These are phyloP conservation scores for Zapus hudsonius DNA, from an alignment of 2,113 vertebrate genomes.

Conservation along the genomic window DNA sequence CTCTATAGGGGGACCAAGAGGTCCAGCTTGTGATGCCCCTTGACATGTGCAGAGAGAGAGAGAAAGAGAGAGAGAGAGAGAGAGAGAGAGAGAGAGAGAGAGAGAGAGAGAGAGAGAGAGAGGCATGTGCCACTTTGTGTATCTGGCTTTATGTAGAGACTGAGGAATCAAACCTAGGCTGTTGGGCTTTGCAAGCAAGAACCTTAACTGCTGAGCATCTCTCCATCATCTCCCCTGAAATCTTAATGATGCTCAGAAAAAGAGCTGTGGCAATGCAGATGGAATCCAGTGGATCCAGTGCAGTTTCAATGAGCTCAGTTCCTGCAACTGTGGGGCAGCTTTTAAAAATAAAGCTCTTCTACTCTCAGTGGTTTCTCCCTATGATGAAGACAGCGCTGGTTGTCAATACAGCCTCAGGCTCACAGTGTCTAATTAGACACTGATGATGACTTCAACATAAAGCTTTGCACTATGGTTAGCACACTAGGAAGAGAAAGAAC, in stretches of 20 bases:
- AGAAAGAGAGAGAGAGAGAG: too few species aligned
- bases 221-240: too few species aligned
- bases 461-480: slow-evolving; percentile 23
- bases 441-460: slow-evolving; percentile 19
- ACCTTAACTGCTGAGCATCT: too few species aligned
- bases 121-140: too few species aligned
- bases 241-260: slow-evolving; percentile 26
- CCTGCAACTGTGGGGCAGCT: slow-evolving; percentile 20
- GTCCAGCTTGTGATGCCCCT: not conserved
- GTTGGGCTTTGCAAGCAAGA: too few species aligned
- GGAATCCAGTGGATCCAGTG: slow-evolving; percentile 8
- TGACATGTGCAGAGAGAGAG: not conserved
- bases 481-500: slow-evolving; percentile 41
- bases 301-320: slow-evolving; percentile 30
- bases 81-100: too few species aligned
- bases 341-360: slow-evolving; percentile 53
- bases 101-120: too few species aligned
- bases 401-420: slow-evolving; percentile 20
- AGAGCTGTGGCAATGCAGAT: not conserved
- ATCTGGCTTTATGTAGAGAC: too few species aligned
- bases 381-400: not conserved
- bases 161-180: too few species aligned
- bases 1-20: not conserved
- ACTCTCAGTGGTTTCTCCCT: slow-evolving; percentile 1
- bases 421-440: slow-evolving; percentile 37